Base-by-base conservation (phyloP, 2,888 invertebrate species). In the Hipparchia semele region DNA sequence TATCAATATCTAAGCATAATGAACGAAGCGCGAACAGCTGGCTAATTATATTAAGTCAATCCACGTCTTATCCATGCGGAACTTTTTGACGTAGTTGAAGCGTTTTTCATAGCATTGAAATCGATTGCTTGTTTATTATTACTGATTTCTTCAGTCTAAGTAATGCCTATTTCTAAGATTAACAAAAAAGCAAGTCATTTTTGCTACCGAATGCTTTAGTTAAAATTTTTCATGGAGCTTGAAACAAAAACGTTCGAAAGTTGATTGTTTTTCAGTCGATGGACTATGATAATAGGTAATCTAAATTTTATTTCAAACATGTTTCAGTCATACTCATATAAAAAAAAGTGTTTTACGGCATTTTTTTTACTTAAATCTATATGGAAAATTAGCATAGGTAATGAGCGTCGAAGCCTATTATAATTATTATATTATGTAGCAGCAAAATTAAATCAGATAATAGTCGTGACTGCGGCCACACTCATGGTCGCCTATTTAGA, bases 401-500 rank as follows among this genome's bases (percentile, higher is more conserved):
- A 49, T 49, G 1, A 77, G 76, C 73, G 67, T 77, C 67, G 56
- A 59, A 73, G 71, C 68, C 73, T 77, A 81, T 83, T 83, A 82
- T 83, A 84, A 83, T 80, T 60, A 59, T 59, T 82, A 23, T 23
- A 23, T 82, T 86, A 82, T 83, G 83, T 83, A 79, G 77, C 78
- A 75, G 82, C 82, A 80, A 86, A 87, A 83, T 87, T 86, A 85
- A 84, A 82, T 85, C 83, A 80, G 78, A 78, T 83, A 80, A 77
- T 83, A 78, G 80, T 89, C 88, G 89, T 90, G 88, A 88, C 89
- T 84, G 83, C 83, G 81, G 85, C 85, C 87, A 87, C 90, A 92
- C 91, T 92, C 92, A 92, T 89, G 92, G 92, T 84, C 92, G 89
- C 82, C 79, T 82, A 87, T 90, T 90, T 92, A 92, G 92, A 92